These are phyloP conservation scores for Alcis repandata DNA, from an alignment of 2,888 invertebrate genomes.

Conservation along the genomic window DNA sequence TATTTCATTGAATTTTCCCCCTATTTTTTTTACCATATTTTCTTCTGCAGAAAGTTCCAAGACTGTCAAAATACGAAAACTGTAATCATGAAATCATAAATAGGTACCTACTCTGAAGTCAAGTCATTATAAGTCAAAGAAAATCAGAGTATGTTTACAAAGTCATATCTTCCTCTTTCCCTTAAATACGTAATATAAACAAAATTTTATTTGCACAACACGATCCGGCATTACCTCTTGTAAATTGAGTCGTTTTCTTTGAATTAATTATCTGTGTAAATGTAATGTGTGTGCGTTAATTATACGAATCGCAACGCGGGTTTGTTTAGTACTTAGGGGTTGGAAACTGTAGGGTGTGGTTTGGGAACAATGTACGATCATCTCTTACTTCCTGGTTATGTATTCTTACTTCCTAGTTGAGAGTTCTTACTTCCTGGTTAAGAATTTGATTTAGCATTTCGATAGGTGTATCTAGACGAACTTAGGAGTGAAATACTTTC, in stretches of 20 bases:
- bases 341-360: neutral
- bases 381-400: neutral
- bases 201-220: slow-evolving; percentile 16
- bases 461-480: too few relatives aligned
- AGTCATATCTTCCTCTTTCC: slow-evolving; percentile 19
- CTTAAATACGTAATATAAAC: slow-evolving; percentile 12
- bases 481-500: too few relatives aligned
- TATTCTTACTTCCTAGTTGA: too few relatives aligned
- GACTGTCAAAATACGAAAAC: too few relatives aligned
- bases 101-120: too few relatives aligned
- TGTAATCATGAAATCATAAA: too few relatives aligned
- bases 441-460: too few relatives aligned
- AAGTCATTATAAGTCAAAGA: too few relatives aligned
- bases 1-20: too few relatives aligned
- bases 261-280: slow-evolving; percentile 68
- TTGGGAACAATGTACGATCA: neutral
- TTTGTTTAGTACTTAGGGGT: slow-evolving; percentile 8
- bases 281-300: slow-evolving; percentile 62
- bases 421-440: too few relatives aligned
- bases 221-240: slow-evolving; percentile 14
- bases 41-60: too few relatives aligned
- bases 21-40: too few relatives aligned
- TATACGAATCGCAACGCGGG: slow-evolving; percentile 43
- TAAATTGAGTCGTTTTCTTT: slow-evolving; percentile 62
- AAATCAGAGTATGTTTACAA: slow-evolving; percentile 1